phyloP scores from a whole-genome alignment of 2,113 vertebrate species.

The Leptocoma aspasia region DNA sequence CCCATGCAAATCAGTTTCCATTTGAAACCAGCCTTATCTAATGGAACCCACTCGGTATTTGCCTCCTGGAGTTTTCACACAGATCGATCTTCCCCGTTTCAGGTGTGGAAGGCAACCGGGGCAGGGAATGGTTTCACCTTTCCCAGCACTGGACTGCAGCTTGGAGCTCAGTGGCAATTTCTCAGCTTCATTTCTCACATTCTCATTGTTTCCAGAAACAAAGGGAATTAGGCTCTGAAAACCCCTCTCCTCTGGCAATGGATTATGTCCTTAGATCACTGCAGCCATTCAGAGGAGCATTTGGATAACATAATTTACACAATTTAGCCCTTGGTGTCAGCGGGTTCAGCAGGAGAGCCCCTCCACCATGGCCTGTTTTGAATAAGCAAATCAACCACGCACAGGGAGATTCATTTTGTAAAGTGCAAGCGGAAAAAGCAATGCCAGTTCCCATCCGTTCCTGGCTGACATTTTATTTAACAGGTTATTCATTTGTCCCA shows the following conservation, averaged over 20 bases:
- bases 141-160: neutral
- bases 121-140: neutral
- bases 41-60: neutral
- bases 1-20: conserved; percentile 44
- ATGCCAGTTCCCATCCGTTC: neutral
- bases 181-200: neutral
- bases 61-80: conserved; percentile 2
- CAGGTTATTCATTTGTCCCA: neutral
- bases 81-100: neutral
- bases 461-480: conserved; percentile 30
- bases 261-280: neutral
- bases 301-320: neutral
- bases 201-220: neutral
- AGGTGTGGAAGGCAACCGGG: neutral
- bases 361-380: neutral
- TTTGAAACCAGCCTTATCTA: conserved; percentile 44
- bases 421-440: neutral
- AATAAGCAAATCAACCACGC: neutral
- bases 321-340: neutral
- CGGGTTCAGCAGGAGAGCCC: neutral
- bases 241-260: neutral
- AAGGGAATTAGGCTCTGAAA: neutral
- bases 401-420: neutral
- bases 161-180: neutral
- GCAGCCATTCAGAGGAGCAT: neutral